Percentiles rank a stretch among this genome's conserved stretches.
Evolutionary conservation across 2,113 vertebrate genomes (phyloP).

Genomic region (Cavia porcellus): DNA sequence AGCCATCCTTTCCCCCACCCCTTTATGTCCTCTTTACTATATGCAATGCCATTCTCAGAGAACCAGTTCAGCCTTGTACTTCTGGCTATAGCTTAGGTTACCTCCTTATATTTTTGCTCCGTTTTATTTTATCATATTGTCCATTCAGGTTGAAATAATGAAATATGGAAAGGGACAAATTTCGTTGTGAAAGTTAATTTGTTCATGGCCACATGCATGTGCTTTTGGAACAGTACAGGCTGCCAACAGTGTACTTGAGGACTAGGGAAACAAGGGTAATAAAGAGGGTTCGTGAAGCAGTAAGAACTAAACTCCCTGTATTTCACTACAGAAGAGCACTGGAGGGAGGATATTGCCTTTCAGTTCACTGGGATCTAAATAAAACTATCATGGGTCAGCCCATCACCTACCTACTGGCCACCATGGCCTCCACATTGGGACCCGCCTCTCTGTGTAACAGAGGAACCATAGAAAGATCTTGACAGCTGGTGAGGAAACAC

Average conservation of each 20-base stretch:
- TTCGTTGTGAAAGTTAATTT: neutral
- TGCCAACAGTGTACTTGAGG: neutral
- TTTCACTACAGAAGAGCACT: neutral
- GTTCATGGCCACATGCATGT: neutral
- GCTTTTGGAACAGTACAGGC: neutral
- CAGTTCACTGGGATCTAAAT: neutral
- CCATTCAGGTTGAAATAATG: neutral
- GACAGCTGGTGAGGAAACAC: accelerated
- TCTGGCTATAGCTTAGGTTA: neutral
- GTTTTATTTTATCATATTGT: neutral
- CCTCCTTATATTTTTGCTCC: neutral
- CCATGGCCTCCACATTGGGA: accelerated
- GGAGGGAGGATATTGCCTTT: neutral
- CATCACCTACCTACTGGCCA: neutral
- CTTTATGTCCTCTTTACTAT: neutral
- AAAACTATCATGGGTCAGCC: neutral
- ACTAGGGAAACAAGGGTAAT: neutral
- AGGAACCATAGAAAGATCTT: neutral
- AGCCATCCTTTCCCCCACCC: neutral
- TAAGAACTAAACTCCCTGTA: neutral
- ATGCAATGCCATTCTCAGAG: neutral
- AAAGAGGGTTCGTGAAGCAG: no score
- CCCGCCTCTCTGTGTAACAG: neutral
- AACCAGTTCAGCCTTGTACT: neutral
- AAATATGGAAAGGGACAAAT: neutral